Evolutionary conservation across 2,797 vertebrate genomes (phyloP).

Genomic region (Cichlasoma orientale): DNA sequence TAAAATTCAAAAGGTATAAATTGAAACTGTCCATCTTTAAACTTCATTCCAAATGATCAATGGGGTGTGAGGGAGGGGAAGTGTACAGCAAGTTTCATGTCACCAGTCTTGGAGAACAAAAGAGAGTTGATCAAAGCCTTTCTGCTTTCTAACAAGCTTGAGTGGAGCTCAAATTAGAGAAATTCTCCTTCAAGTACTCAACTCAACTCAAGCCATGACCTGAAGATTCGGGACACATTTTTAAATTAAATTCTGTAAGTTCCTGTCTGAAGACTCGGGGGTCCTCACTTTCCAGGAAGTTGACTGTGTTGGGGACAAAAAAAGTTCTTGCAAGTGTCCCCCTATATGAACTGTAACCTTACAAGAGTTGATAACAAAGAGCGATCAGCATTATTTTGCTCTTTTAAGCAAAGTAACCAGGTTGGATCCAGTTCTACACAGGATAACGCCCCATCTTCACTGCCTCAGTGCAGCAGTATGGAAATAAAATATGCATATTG

Average conservation of each 20-base stretch:
- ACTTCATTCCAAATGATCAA: slow-evolving; percentile 6
- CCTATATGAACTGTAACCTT: neutral
- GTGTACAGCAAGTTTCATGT: slow-evolving; percentile 18
- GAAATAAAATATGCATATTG: slow-evolving; percentile 29
- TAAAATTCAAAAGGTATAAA: slow-evolving; percentile 1
- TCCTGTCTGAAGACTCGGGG: neutral
- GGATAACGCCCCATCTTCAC: neutral
- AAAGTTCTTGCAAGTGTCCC: neutral
- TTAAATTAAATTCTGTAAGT: neutral
- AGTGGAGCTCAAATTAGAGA: slow-evolving; percentile 22
- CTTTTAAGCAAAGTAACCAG: neutral
- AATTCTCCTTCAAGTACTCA: neutral
- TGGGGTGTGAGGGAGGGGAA: slow-evolving; percentile 7
- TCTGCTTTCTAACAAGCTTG: neutral
- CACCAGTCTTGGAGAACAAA: slow-evolving; percentile 42
- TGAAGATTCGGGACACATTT: neutral
- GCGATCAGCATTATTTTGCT: neutral
- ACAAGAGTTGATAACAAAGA: neutral
- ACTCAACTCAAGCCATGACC: neutral
- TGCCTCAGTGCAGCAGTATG: neutral
- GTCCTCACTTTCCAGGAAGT: neutral
- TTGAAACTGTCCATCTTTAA: slow-evolving; percentile 23
- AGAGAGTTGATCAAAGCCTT: slow-evolving; percentile 29
- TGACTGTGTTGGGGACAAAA: neutral
- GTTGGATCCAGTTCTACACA: neutral